Conservation (phyloP, 23 tunicate species). For the Styela clava region DNA sequence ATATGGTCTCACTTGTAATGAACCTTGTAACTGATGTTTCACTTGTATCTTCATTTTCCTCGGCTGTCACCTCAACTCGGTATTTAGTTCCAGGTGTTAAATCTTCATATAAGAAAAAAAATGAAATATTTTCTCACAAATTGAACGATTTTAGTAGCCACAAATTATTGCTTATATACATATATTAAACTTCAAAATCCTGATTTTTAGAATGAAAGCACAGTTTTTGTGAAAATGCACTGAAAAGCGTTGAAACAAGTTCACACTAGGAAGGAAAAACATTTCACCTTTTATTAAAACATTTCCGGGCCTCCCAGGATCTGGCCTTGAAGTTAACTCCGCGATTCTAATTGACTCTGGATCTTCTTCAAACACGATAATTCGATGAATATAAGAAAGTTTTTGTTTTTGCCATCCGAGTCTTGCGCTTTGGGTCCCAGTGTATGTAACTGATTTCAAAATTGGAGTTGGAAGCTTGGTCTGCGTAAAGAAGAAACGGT, state of each 20-base stretch:
- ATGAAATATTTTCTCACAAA: too few relatives aligned
- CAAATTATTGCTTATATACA: too few relatives aligned
- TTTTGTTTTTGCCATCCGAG: constrained; percentile 20
- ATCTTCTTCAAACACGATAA: constrained; percentile 6
- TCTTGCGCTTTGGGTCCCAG: not conserved
- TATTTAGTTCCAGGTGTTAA: constrained; percentile 45
- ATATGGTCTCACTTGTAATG: constrained; percentile 39
- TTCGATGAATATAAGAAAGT: not conserved
- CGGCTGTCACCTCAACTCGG: constrained; percentile 23
- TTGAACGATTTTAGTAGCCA: too few relatives aligned
- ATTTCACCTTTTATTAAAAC: not conserved
- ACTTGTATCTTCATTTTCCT: constrained; percentile 4
- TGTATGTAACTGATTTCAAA: constrained; percentile 20
- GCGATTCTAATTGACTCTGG: not conserved
- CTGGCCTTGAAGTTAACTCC: not conserved
- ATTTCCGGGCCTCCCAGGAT: not conserved
- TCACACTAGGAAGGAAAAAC: too few relatives aligned
- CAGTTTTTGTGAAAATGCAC: too few relatives aligned
- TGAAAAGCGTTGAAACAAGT: too few relatives aligned
- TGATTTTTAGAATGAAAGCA: too few relatives aligned
- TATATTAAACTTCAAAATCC: too few relatives aligned
- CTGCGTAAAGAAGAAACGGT: too few relatives aligned
- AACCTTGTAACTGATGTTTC: constrained; percentile 14
- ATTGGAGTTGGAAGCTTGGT: constrained; percentile 21
- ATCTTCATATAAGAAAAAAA: not conserved